Evolutionary conservation across 2,797 vertebrate genomes (phyloP).

Genomic region (Uromys caudimaculatus): DNA sequence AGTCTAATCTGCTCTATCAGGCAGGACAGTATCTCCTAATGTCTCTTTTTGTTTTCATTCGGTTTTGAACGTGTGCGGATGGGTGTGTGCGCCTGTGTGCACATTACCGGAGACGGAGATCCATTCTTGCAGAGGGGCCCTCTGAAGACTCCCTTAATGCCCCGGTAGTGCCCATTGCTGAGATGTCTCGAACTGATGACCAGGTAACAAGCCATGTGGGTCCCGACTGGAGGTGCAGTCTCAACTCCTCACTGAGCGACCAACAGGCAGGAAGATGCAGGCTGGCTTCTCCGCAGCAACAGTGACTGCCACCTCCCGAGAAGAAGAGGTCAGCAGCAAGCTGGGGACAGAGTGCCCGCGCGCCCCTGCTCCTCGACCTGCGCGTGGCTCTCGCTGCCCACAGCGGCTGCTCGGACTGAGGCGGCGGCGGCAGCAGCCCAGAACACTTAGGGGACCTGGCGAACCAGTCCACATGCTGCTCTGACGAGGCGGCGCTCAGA

Average conservation of each 20-base stretch:
- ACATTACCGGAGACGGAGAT: slow-evolving; percentile 93
- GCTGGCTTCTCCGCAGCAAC: slow-evolving; percentile 67
- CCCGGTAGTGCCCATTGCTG: slow-evolving; percentile 97
- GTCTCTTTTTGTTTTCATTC: not conserved
- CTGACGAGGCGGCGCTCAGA: slow-evolving; percentile 58
- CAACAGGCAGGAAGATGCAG: slow-evolving; percentile 55
- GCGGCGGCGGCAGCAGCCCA: slow-evolving; percentile 73
- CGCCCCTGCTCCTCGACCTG: slow-evolving; percentile 74
- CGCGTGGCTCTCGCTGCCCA: slow-evolving; percentile 74
- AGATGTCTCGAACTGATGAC: slow-evolving; percentile 99
- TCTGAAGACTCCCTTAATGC: slow-evolving; percentile 98
- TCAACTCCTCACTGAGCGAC: slow-evolving; percentile 71
- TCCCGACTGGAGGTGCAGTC: slow-evolving; percentile 72
- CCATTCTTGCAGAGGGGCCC: slow-evolving; percentile 94
- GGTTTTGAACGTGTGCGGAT: slow-evolving; percentile 43
- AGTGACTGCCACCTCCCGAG: slow-evolving; percentile 65
- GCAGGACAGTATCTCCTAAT: not conserved
- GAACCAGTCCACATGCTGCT: slow-evolving; percentile 86
- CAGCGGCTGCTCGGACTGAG: slow-evolving; percentile 74
- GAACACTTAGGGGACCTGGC: slow-evolving; percentile 74
- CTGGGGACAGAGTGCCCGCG: slow-evolving; percentile 62
- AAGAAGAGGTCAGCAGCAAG: slow-evolving; percentile 73
- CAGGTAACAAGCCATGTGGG: slow-evolving; percentile 97
- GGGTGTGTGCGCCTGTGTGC: slow-evolving; percentile 64
- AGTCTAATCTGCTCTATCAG: not conserved